Evolutionary conservation across 2,888 invertebrate species (phyloP).

Genomic region (Agrypnus murinus): DNA sequence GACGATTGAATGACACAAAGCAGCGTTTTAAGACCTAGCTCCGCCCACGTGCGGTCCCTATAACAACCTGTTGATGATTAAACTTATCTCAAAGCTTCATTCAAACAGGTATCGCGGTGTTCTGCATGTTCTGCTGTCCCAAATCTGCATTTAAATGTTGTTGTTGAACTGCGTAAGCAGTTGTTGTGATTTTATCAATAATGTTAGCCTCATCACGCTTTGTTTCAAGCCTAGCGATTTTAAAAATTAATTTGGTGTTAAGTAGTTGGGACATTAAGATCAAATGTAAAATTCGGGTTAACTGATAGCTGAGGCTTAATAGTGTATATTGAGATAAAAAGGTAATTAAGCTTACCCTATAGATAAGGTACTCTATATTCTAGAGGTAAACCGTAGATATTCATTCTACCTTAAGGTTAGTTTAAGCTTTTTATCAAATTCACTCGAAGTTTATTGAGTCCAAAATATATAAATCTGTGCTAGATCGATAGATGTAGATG

Average conservation of each 20-base stretch:
- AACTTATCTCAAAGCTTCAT: constrained; percentile 52
- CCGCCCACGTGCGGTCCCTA: constrained; percentile 62
- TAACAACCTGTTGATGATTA: constrained; percentile 67
- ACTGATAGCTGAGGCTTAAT: no score
- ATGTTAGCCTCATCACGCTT: neutral
- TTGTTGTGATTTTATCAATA: constrained; percentile 25
- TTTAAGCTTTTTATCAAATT: no score
- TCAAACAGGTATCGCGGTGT: constrained; percentile 48
- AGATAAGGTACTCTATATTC: no score
- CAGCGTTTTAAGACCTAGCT: constrained; percentile 65
- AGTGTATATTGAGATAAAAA: no score
- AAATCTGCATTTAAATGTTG: constrained; percentile 50
- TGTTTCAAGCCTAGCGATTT: neutral
- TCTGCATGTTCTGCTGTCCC: constrained; percentile 44
- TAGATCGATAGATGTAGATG: no score
- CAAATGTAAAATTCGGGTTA: neutral
- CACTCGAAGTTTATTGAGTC: no score
- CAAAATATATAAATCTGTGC: no score
- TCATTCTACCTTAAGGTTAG: no score
- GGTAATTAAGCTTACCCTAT: no score
- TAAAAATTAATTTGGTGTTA: no score
- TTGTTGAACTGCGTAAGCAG: constrained; percentile 18
- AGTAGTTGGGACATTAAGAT: no score
- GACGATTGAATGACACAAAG: constrained; percentile 69
- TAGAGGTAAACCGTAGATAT: no score